Percentiles rank a stretch among this genome's conserved stretches.
Evolutionary conservation across 2,113 vertebrate species (phyloP).

Genomic region (Podarcis cretensis): DNA sequence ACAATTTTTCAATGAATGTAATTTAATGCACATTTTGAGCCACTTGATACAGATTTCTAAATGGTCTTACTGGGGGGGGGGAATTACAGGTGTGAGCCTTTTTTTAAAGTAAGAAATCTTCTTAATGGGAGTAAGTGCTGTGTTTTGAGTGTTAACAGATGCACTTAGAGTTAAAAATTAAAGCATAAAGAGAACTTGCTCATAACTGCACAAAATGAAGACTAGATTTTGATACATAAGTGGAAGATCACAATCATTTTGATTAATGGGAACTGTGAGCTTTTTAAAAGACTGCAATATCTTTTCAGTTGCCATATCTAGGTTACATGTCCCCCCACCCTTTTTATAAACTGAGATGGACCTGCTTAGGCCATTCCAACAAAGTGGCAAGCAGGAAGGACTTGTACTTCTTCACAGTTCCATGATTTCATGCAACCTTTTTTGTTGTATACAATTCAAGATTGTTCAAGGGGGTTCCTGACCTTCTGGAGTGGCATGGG

Average conservation of each 20-base stretch:
- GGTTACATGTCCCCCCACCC: no score
- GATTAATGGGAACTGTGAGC: background rate
- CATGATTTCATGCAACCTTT: no score
- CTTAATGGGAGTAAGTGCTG: background rate
- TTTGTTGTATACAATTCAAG: no score
- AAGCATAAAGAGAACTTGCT: background rate
- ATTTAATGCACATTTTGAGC: conserved; percentile 27
- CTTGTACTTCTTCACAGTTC: no score
- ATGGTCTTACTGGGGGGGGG: background rate
- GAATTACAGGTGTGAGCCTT: background rate
- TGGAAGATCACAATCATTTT: background rate
- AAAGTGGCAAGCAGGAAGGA: no score
- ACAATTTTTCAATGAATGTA: conserved; percentile 36
- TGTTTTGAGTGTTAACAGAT: background rate
- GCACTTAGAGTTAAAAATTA: conserved; percentile 9
- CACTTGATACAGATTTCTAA: background rate
- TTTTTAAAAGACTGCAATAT: no score
- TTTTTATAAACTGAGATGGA: no score
- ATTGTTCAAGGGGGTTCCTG: no score
- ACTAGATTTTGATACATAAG: background rate
- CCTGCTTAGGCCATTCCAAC: no score
- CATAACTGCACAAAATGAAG: background rate
- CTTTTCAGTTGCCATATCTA: no score
- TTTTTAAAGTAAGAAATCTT: background rate
- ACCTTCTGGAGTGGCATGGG: background rate